Evolutionary conservation across 92 coral and sea anemone species (phyloP).

Genomic region (Ricordea florida): DNA sequence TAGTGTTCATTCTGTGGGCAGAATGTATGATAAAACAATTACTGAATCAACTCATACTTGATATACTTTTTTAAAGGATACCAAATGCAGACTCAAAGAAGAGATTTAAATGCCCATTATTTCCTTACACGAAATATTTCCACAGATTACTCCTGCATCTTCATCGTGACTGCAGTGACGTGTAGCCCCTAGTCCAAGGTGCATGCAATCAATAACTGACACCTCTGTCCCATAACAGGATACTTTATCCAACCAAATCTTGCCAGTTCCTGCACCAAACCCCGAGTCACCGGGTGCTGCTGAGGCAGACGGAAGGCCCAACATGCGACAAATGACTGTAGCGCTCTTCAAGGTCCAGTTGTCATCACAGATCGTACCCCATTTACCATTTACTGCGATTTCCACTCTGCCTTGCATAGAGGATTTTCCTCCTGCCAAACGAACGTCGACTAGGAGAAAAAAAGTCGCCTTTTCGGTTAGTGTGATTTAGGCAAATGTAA

Average conservation of each 20-base stretch:
- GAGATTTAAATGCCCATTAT: too few species aligned
- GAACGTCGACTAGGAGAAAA: constrained; percentile 43
- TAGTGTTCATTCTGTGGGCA: too few species aligned
- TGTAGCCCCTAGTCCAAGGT: constrained; percentile 33
- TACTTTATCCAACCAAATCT: constrained; percentile 35
- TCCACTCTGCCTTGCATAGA: constrained; percentile 48
- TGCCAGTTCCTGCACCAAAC: constrained; percentile 48
- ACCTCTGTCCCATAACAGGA: constrained; percentile 50
- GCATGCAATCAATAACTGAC: constrained; percentile 47
- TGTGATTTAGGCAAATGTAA: too few species aligned
- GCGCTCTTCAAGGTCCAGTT: constrained; percentile 52
- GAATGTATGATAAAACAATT: too few species aligned
- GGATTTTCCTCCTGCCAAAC: constrained; percentile 37
- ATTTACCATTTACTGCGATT: constrained; percentile 36
- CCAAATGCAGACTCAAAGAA: too few species aligned
- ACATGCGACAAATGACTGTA: constrained; percentile 46
- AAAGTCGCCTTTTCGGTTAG: too few species aligned
- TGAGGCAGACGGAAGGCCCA: constrained; percentile 33
- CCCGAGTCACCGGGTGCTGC: constrained; percentile 43
- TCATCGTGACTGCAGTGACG: constrained; percentile 1
- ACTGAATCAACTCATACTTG: too few species aligned
- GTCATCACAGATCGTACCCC: constrained; percentile 62
- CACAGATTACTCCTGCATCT: constrained; percentile 40
- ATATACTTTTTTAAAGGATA: too few species aligned
- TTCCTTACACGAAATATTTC: constrained; percentile 7